Base-by-base conservation (phyloP, 1,140 invertebrate species). In the Phenacoccus solenopsis region DNA sequence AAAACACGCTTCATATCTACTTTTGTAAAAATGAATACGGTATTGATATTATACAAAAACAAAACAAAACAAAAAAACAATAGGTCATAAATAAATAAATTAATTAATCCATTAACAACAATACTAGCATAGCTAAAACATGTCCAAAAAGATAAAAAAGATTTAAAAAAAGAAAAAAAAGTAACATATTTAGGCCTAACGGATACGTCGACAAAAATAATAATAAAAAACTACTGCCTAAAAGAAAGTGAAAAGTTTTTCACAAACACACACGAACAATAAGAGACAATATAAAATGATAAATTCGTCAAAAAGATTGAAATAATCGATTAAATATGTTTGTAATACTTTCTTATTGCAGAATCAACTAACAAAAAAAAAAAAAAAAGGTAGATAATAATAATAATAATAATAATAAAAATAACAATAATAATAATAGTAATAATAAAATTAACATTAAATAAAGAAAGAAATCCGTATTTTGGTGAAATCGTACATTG, bases 181-280 rank as follows among this genome's bases (percentile, higher is more conserved):
- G 25, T 64, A 64, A 64, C 25, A 27, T 64, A 64, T 27, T 64
- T 64, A 64, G 59, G 59, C 59, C 59, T 64, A 64, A 64, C 25
- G 59, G 59, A 64, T 25, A 64, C 25, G 22, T 27, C 10, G n/a
- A n/a, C n/a, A 49, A 49, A 49, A 49, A 49, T 16, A 49, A 9
- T 49, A 49, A 49, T 49, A 49, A 49, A 49, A 49, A 49, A 49
- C 38, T 49, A n/a, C 38, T n/a, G 38, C 38, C 3, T 16, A 49
- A n/a, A 49, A 49, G 38, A 49, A 49, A 49, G 38, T 49, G 38
- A 49, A 49, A 49, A 49, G 20, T n/a, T 49, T 49, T 49, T 16
- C 38, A 49, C 38, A 49, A 49, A 49, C 38, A 16, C 30, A 32
- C 13, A 32, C 38, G 20, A 10, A 49, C 38, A 49, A 49, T 16